Evolutionary conservation across 1,140 invertebrate genomes (phyloP).

Genomic region (Rhopalosiphum padi): DNA sequence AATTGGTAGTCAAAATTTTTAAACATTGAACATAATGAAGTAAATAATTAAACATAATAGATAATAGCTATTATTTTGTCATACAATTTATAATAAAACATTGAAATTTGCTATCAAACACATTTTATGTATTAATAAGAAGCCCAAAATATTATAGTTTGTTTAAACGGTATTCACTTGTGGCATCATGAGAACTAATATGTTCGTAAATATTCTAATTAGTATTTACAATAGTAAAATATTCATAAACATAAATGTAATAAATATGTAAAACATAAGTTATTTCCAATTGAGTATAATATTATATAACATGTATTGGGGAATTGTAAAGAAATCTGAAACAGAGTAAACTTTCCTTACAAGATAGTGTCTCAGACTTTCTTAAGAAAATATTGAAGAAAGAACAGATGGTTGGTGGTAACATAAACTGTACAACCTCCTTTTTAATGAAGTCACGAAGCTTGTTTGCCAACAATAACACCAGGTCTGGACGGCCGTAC

Average conservation of each 20-base stretch:
- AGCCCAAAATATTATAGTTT: not conserved
- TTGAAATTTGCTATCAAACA: not conserved
- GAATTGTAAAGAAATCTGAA: not conserved
- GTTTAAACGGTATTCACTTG: not conserved
- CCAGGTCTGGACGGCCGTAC: slow-evolving; percentile 78
- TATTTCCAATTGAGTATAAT: slow-evolving; percentile 21
- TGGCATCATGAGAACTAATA: slow-evolving; percentile 22
- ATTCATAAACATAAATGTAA: not conserved
- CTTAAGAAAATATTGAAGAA: slow-evolving; percentile 11
- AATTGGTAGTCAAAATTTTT: slow-evolving; percentile 1
- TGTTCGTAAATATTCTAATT: not conserved
- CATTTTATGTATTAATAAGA: not conserved
- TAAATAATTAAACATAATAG: slow-evolving; percentile 14
- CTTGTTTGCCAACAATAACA: slow-evolving; percentile 84
- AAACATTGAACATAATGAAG: not conserved
- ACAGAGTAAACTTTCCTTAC: not conserved
- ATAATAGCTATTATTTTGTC: not conserved
- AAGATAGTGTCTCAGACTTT: slow-evolving; percentile 13
- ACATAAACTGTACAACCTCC: not conserved
- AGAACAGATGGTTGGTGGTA: not conserved
- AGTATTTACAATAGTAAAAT: slow-evolving; percentile 9
- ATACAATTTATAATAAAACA: slow-evolving; percentile 6
- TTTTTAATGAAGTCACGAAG: slow-evolving; percentile 69
- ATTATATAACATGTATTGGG: not conserved
- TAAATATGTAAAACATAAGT: not conserved